Conservation (phyloP, 1,140 invertebrate species). For the Drosophila insularis region DNA sequence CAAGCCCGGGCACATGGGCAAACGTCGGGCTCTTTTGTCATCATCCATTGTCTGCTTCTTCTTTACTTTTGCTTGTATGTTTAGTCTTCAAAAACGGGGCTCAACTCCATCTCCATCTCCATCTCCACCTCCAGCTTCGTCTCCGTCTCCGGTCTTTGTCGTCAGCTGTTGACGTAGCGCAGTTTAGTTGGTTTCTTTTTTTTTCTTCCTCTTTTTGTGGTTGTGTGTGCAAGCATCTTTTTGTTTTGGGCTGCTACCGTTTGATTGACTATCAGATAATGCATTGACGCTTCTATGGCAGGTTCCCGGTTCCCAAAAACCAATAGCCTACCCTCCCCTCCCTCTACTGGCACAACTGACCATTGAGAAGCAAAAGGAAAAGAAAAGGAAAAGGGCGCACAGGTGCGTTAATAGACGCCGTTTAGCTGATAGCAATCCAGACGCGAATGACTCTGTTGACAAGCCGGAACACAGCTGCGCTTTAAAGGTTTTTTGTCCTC, state of each 20-base stretch:
- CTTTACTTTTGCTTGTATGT: slow-evolving; percentile 19
- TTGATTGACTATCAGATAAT: slow-evolving; percentile 66
- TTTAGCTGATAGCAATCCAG: slow-evolving; percentile 22
- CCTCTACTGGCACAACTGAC: neutral
- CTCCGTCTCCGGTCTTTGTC: slow-evolving; percentile 11
- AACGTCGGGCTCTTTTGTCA: slow-evolving; percentile 2
- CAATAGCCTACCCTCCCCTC: neutral
- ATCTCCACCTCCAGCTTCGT: slow-evolving; percentile 5
- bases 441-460: slow-evolving; percentile 10
- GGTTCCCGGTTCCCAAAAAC: slow-evolving; percentile 6
- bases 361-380: neutral
- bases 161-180: slow-evolving; percentile 30
- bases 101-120: slow-evolving; percentile 1
- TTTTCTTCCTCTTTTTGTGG: too few species aligned
- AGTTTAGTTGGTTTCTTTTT: slow-evolving; percentile 12
- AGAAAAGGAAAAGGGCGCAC: slow-evolving; percentile 19
- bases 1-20: neutral
- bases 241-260: slow-evolving; percentile 40
- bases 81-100: too few species aligned
- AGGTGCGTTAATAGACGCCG: slow-evolving; percentile 62
- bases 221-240: neutral
- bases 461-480: slow-evolving; percentile 3
- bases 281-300: slow-evolving; percentile 63
- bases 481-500: neutral
- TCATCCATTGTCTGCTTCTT: slow-evolving; percentile 36